These are phyloP conservation scores for Peromyscus polionotus DNA, from an alignment of 2,113 vertebrate species.

Conservation along the genomic window DNA sequence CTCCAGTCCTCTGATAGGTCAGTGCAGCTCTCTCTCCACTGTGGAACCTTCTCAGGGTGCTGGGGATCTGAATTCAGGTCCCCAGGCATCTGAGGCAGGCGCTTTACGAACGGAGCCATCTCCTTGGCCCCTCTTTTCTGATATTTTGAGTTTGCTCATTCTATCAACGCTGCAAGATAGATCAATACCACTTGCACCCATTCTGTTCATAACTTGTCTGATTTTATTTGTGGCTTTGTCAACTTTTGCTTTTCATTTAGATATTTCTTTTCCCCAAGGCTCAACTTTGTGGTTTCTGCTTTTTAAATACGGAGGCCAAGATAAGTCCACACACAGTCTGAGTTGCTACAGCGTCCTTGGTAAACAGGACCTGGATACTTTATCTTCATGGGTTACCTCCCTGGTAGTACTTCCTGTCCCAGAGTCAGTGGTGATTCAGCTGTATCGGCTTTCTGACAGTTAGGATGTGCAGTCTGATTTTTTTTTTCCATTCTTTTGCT, in stretches of 20 bases:
- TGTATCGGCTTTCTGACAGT: neutral
- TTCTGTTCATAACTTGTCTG: neutral
- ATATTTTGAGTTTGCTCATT: neutral
- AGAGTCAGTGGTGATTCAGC: neutral
- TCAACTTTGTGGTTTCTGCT: neutral
- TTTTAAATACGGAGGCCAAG: neutral
- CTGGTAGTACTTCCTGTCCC: neutral
- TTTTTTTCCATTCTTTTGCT: constrained; percentile 13
- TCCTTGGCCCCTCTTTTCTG: neutral
- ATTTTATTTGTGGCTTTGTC: neutral
- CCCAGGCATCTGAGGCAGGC: neutral
- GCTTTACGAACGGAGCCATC: neutral
- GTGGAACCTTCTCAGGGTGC: neutral
- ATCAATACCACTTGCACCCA: no score
- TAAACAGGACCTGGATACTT: neutral
- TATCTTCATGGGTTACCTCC: neutral
- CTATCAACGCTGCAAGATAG: neutral
- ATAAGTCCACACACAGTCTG: neutral
- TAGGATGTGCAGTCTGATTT: neutral
- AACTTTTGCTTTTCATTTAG: neutral
- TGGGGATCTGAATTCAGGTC: neutral
- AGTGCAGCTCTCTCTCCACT: neutral
- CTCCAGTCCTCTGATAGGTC: neutral
- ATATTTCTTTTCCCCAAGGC: neutral
- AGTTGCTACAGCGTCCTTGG: neutral